Percentiles rank a stretch among this genome's conserved stretches.
These are phyloP conservation scores for Pyralis farinalis DNA, from an alignment of 2,888 invertebrate genomes.

Conservation along the genomic window DNA sequence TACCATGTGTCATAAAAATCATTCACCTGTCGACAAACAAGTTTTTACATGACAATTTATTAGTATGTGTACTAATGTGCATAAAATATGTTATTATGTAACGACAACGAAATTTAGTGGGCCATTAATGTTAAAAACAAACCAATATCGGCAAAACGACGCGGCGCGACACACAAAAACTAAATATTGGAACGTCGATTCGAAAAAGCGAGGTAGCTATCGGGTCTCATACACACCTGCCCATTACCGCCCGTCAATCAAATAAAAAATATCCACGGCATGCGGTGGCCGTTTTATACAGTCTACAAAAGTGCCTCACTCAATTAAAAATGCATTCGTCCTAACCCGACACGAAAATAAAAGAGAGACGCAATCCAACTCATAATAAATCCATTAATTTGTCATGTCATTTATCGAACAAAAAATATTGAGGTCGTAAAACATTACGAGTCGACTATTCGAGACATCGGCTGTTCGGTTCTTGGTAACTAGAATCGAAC, in stretches of 20 bases:
- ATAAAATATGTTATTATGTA: conserved; percentile 20
- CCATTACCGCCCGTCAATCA: conserved; percentile 80
- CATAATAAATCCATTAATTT: conserved; percentile 81
- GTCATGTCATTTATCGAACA: conserved; percentile 77
- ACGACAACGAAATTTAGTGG: conserved; percentile 37
- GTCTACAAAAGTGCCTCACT: conserved; percentile 79
- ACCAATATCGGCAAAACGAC: conserved; percentile 40
- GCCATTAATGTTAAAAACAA: conserved; percentile 43
- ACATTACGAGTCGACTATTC: conserved; percentile 44
- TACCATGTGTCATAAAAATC: neutral
- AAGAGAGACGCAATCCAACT: conserved; percentile 63
- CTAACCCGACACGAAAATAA: conserved; percentile 69
- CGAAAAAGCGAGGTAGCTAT: conserved; percentile 76
- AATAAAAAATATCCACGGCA: conserved; percentile 68
- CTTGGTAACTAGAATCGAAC: conserved; percentile 66
- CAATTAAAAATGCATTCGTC: conserved; percentile 81
- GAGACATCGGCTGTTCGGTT: conserved; percentile 43
- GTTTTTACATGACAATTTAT: conserved; percentile 11
- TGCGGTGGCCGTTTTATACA: conserved; percentile 77
- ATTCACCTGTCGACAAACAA: conserved; percentile 3
- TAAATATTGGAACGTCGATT: conserved; percentile 47
- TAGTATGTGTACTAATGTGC: conserved; percentile 8
- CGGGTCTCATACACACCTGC: conserved; percentile 73
- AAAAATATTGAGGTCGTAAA: conserved; percentile 52
- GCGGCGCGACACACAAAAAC: conserved; percentile 57